phyloP scores from a whole-genome alignment of 2,113 vertebrate genomes.

The Paramormyrops kingsleyae region DNA sequence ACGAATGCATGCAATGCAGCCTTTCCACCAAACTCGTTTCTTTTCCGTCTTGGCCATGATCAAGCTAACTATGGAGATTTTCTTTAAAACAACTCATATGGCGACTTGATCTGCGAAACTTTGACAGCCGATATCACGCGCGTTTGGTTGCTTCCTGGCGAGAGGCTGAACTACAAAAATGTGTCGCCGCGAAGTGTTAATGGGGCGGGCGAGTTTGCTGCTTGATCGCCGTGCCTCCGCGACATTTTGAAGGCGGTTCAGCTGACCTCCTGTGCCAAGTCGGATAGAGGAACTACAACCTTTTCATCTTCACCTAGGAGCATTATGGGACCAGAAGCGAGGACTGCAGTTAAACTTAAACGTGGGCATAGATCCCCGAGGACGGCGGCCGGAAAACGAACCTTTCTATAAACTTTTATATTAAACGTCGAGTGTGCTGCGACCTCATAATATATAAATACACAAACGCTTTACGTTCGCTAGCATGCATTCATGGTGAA shows the following conservation, averaged over 20 bases:
- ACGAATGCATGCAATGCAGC: not conserved
- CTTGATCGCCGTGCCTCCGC: not conserved
- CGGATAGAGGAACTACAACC: not conserved
- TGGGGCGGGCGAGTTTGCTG: not conserved
- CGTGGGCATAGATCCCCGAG: not conserved
- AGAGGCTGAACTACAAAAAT: not conserved
- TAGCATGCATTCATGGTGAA: not conserved
- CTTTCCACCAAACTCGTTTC: not conserved
- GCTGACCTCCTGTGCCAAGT: not conserved
- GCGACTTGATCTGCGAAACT: not conserved
- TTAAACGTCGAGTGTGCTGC: not conserved
- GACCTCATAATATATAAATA: not conserved
- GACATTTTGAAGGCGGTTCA: not conserved
- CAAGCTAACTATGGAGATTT: not conserved
- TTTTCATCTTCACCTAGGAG: not conserved
- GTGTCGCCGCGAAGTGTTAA: not conserved
- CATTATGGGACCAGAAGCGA: not conserved
- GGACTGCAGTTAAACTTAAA: not conserved
- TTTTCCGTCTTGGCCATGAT: not conserved
- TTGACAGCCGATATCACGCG: not conserved
- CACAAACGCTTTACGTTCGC: not conserved
- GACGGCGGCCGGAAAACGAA: not conserved
- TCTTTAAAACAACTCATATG: not conserved
- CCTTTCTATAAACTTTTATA: not conserved
- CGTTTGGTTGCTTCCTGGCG: not conserved